Conservation (phyloP, 1,140 invertebrate genomes). For the Drosophila lacteicornis region DNA sequence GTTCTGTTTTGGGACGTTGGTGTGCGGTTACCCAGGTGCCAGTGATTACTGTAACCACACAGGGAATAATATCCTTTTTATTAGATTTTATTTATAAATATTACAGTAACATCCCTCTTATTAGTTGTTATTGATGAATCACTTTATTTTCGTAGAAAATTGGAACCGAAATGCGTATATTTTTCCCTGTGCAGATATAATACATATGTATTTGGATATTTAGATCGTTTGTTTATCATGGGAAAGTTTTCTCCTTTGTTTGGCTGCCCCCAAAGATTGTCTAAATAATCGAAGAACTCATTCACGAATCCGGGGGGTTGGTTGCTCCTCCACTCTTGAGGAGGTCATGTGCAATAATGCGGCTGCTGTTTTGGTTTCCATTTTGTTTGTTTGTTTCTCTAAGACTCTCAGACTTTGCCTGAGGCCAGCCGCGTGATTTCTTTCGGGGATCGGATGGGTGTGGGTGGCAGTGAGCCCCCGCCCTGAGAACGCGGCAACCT, state of each 20-base stretch:
- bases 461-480: slow-evolving; percentile 20
- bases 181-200: slow-evolving; percentile 20
- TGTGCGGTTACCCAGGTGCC: neutral
- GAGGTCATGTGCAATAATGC: slow-evolving; percentile 71
- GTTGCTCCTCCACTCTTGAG: slow-evolving; percentile 47
- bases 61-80: neutral
- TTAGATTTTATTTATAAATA: neutral
- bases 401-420: slow-evolving; percentile 32
- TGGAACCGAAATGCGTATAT: neutral
- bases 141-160: slow-evolving; percentile 2
- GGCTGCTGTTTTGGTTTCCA: slow-evolving; percentile 43
- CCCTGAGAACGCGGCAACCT: slow-evolving; percentile 67
- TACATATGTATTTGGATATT: slow-evolving; percentile 36
- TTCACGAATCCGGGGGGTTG: slow-evolving; percentile 37
- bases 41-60: slow-evolving; percentile 12
- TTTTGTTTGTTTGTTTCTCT: slow-evolving; percentile 58
- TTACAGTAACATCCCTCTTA: no score
- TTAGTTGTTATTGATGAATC: neutral
- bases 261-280: slow-evolving; percentile 41
- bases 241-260: slow-evolving; percentile 48
- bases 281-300: slow-evolving; percentile 68
- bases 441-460: slow-evolving; percentile 21
- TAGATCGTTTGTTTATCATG: slow-evolving; percentile 57
- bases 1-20: no score
- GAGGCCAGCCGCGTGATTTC: slow-evolving; percentile 67